Evolutionary conservation across 2,797 vertebrate genomes (phyloP), one percentile per base, ranked within the genome.

Genomic region (Typhlichthys subterraneus): DNA sequence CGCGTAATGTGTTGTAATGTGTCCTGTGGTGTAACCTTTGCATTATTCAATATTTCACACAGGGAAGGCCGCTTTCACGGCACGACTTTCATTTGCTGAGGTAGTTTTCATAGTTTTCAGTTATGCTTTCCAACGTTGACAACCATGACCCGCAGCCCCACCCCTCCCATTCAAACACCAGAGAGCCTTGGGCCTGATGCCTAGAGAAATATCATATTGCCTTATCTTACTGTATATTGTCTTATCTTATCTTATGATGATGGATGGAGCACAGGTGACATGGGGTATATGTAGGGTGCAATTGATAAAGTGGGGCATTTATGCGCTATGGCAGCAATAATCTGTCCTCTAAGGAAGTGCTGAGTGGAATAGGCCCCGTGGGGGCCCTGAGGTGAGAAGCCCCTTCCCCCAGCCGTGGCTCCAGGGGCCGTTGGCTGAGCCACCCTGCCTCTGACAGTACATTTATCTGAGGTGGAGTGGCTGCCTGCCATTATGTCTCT

Each of bases 41-140:
- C 84, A 85, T 88, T 75, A 87, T 83, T 84, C 82, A 85, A 76
- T 74, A 67, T 69, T 49, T 62, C 72, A 57, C 17, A 72, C 63
- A 64, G 50, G 67, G 77, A 71, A n/a, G n/a, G 80, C 76, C 72
- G 80, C 78, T 84, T 90, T 88, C 85, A 68, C 79, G 75, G 70
- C 23, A 29, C 70, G 70, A 73, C 83, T 80, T 85, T 73, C 65
- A 73, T 80, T 76, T 74, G 79, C 76, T 67, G 38, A 73, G 70
- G 61, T 29, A 29, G 23, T 70, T 59, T 56, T 75, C 33, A 14
- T 12, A 38, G n/a, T 47, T 58, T 60, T 49, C 19, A 6, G 33
- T 33, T 50, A 5, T 69, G 52, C 84, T 78, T 80, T 82, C 69
- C 47, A 63, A 63, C 75, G 70, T 80, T 79, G 73, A 76, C 57